Evolutionary conservation across 2,113 vertebrate genomes (phyloP), one percentile per base, ranked within the genome.

Genomic region (Odontesthes bonariensis): DNA sequence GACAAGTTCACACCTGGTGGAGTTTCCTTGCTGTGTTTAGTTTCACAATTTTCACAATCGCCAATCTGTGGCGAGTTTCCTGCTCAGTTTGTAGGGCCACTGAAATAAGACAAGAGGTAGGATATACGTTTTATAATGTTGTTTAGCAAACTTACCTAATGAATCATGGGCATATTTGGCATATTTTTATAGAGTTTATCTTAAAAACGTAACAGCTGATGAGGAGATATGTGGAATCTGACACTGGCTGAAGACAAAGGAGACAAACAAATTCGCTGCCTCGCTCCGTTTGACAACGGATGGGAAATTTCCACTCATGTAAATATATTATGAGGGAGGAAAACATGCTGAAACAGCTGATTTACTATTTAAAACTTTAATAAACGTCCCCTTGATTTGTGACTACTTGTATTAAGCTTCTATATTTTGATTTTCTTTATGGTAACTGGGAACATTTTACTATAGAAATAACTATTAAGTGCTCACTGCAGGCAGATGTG

Each of bases 1-100:
- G 76, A 81, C 83, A 83, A 75, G 78, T 89, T 89, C 44, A 65
- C 84, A 87, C 67, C 81, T 81, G 86, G 66, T 64, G 11, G 35
- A 75, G 40, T 65, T 0, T 53, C 66, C 17, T 17, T n/a, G 35
- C 17, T 38, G 20, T 20, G 40, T 67, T 33, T 20, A 49, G 1
- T 49, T 61, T 69, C 5, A 53, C 61, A 33, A 27, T 27, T 49
- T 61, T 69, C 5, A 53, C 61, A 33, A 27, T 27, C 27, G 11
- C 17, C 0, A 27, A 35, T 44, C 47, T 2, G 0, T 17, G 1
- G 20, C n/a, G 1, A 38, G 11, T 19, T 72, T 64, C 27, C 47
- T 33, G 7, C 38, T 53, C 5, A 0, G 20, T 68, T 20, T 55
- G 2, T 1, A 2, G 20, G 22, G 40, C 11, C 35, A 31, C 32